Percentiles rank a stretch among this genome's conserved stretches.
Evolutionary conservation across 1,140 invertebrate genomes (phyloP).

Genomic region (Pteromalus puparum): DNA sequence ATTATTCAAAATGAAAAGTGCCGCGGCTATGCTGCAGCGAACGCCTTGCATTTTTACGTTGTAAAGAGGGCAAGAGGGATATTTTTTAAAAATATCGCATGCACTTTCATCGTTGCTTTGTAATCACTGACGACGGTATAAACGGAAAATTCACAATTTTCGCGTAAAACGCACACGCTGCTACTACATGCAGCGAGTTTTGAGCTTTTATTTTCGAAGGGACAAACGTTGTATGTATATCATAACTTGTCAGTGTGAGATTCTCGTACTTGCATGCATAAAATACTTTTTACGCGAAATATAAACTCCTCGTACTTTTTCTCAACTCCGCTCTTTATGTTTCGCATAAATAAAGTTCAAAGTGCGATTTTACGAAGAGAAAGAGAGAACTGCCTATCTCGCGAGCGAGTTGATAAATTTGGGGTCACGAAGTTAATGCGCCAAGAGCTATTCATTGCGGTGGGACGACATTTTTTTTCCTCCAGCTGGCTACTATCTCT

Average conservation of each 20-base stretch:
- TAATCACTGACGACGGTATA: background rate
- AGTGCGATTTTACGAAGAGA: background rate
- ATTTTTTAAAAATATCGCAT: background rate
- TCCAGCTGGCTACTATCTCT: background rate
- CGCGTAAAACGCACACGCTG: background rate
- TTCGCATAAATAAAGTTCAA: constrained; percentile 40
- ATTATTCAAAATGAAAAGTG: background rate
- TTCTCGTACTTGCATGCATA: background rate
- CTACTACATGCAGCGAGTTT: background rate
- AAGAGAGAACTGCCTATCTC: background rate
- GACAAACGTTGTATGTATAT: background rate
- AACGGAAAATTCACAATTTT: background rate
- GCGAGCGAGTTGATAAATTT: constrained; percentile 18
- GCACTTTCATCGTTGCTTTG: background rate
- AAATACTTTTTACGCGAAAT: constrained; percentile 37
- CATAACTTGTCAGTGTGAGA: background rate
- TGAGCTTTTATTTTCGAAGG: background rate
- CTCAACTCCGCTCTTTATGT: background rate
- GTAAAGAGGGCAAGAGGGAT: no score
- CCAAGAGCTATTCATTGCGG: background rate
- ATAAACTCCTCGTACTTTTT: constrained; percentile 16
- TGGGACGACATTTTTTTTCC: background rate
- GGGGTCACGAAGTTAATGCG: constrained; percentile 6
- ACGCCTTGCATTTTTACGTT: background rate
- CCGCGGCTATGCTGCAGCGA: no score